Evolutionary conservation across 2,113 vertebrate species (phyloP), one percentile per base, ranked within the genome.

Genomic region (Ciconia boyciana): DNA sequence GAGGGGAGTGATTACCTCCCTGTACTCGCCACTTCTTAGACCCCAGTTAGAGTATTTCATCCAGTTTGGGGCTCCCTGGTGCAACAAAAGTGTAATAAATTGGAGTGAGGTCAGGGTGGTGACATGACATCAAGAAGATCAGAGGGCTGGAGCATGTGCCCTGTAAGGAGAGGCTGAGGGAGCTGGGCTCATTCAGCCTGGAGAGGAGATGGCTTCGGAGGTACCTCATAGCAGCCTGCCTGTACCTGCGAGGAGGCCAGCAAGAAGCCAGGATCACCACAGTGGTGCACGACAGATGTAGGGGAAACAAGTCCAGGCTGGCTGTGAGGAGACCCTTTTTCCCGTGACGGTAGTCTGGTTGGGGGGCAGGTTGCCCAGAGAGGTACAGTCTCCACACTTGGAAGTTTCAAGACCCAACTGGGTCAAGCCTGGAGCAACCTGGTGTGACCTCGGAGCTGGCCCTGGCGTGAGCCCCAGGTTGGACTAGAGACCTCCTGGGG

Each of bases 211-310:
- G 11, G 41, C 64, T 82, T 60, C 1, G 4, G 41, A n/a, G 19
- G 58, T 15, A 36, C 24, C 28, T n/a, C 11, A 20, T 22, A 90
- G 60, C 60, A 64, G 60, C 29, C 20, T 65, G 62, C 29, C 41
- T 29, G 18, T 41, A 36, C 21, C 54, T 57, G 3, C 0, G 2
- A 57, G 36, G 31, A 55, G 54, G 29, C 46, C 43, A 66, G 46
- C 28, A 31, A 52, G 70, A 36, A 83, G 58, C 60, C 21, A 54
- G 66, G 55, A 31, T 70, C 10, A 12, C 49, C 22, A 43, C 43
- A 29, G 62, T 16, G 7, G 26, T 52, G 25, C 17, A 2, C 4
- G 5, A 28, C 22, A 7, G 62, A 18, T 1, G 0, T 4, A 48
- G 11, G 24, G 39, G 34, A 52, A 79, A 32, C 10, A 41, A 31